These are phyloP conservation scores for Sitophilus oryzae DNA, from an alignment of 1,140 invertebrate species.

Conservation along the genomic window DNA sequence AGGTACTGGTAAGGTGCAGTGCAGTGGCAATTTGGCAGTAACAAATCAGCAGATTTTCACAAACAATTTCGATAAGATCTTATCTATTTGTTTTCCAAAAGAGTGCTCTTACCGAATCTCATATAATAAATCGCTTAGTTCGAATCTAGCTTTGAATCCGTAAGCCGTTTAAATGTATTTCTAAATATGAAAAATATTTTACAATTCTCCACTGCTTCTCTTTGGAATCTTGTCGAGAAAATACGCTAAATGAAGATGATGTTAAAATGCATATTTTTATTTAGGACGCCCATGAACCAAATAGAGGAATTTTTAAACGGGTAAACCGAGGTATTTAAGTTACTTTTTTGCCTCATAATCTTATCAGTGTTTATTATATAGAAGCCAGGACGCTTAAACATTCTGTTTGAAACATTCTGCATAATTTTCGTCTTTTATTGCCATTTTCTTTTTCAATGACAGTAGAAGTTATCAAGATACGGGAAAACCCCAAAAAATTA, in stretches of 20 bases:
- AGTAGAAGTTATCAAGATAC: too few relatives aligned
- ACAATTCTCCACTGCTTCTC: too few relatives aligned
- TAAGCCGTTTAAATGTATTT: neutral
- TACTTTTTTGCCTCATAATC: neutral
- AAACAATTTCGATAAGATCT: neutral
- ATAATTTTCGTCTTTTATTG: too few relatives aligned
- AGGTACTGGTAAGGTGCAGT: conserved; percentile 22
- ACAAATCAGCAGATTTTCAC: conserved; percentile 9
- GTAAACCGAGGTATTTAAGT: neutral
- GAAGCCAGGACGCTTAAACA: neutral
- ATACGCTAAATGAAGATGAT: too few relatives aligned
- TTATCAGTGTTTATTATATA: neutral
- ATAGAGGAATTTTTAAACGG: neutral
- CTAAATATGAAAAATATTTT: too few relatives aligned
- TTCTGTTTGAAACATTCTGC: too few relatives aligned
- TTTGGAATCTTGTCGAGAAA: too few relatives aligned
- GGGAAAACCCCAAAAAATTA: too few relatives aligned
- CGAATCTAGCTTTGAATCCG: neutral
- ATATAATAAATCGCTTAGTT: neutral
- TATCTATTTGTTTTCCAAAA: conserved; percentile 12
- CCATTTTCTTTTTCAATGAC: too few relatives aligned
- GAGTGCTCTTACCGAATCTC: neutral
- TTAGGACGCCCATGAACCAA: neutral
- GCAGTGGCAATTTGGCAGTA: conserved; percentile 10
- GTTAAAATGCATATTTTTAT: too few relatives aligned